Base-by-base conservation (phyloP, 1,140 invertebrate genomes). In the Teleopsis dalmanni region DNA sequence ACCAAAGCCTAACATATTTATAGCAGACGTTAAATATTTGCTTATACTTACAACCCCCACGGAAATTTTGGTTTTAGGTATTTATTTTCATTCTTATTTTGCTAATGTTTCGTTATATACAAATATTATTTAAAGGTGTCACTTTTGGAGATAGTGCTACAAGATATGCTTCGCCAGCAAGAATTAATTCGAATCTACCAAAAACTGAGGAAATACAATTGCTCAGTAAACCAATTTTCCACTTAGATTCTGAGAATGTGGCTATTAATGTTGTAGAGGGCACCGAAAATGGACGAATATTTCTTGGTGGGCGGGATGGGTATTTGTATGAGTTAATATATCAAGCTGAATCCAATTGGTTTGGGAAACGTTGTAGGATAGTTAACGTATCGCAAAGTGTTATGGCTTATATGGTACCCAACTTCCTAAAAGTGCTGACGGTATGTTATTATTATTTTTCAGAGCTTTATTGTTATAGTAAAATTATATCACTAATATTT, bases 311-410 rank as follows among this genome's bases (percentile, higher is more conserved):
- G 31, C 88, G 85, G 72, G 93, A 98, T 77, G 94, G 95, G 11
- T 88, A 84, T 57, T 72, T 99, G 2, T 98, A 91, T 79, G 96
- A 99, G 82, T 83, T 98, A 57, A 81, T 81, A 58, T 99, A 99
- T 76, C 89, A 93, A 79, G 85, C 84, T 26, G 85, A 88, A 71
- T 78, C 84, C 48, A 82, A 84, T 42, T 98, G 95, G 94, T 95
- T 96, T 72, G 88, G 91, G 16, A 89, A 92, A 74, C 86, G 93
- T 52, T 97, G 92, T 71, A 85, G 87, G 62, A 97, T 95, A 76
- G 81, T 96, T 3, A 98, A 98, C 75, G 89, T 95, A 66, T 95
- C 95, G 0, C 88, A 85, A 40, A 87, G 88, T 50, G 75, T 84
- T 3, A 72, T 96, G 8, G 91, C 93, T 18, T 93, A 87, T 63